Evolutionary conservation across 2,113 vertebrate species (phyloP).

Genomic region (Siniperca chuatsi): DNA sequence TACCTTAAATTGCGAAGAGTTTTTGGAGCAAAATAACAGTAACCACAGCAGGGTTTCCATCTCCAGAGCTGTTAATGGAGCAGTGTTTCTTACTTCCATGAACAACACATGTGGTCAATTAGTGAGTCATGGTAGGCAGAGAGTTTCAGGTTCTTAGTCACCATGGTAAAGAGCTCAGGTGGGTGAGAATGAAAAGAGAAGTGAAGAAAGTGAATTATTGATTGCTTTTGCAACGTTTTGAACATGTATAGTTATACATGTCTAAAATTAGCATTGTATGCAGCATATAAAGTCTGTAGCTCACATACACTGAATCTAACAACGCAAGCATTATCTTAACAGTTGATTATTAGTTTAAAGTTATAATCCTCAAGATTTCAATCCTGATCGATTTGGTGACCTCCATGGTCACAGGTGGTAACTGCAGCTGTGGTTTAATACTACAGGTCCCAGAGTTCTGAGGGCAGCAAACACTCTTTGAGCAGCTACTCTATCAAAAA

Average conservation of each 20-base stretch:
- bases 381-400: not conserved
- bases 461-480: no score
- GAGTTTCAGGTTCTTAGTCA: slow-evolving; percentile 47
- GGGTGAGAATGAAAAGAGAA: slow-evolving; percentile 22
- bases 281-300: no score
- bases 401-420: no score
- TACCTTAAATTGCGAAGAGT: slow-evolving; percentile 7
- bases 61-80: slow-evolving; percentile 55
- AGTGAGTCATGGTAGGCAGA: slow-evolving; percentile 33
- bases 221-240: not conserved
- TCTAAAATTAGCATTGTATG: not conserved
- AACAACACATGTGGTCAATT: slow-evolving; percentile 55
- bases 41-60: slow-evolving; percentile 54
- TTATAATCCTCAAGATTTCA: not conserved
- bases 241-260: not conserved
- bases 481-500: not conserved
- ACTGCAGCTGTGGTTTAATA: not conserved
- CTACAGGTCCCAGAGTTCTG: not conserved
- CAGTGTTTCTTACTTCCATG: slow-evolving; percentile 40
- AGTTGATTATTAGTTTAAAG: not conserved
- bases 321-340: not conserved
- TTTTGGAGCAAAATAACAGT: slow-evolving; percentile 36
- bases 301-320: not conserved
- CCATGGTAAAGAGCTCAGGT: slow-evolving; percentile 10
- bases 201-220: not conserved